Evolutionary conservation across 2,888 invertebrate species (phyloP).

Genomic region (Scotopteryx bipunctaria): DNA sequence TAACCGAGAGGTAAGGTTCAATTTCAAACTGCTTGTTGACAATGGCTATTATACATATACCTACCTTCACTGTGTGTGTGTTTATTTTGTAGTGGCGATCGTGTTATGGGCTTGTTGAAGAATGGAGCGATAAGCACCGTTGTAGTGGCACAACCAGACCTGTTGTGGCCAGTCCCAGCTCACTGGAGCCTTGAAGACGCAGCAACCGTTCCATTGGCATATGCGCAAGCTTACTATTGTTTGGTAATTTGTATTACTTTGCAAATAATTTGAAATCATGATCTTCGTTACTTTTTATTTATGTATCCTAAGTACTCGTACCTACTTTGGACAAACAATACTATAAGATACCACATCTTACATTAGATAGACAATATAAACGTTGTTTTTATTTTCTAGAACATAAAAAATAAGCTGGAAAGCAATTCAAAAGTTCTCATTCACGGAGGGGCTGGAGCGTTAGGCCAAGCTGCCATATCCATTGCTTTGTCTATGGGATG

Average conservation of each 20-base stretch:
- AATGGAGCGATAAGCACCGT: conserved; percentile 79
- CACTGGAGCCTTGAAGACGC: conserved; percentile 88
- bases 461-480: conserved; percentile 62
- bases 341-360: no score
- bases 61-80: no score
- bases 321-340: no score
- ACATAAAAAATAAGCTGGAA: conserved; percentile 31
- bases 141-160: conserved; percentile 73
- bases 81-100: conserved; percentile 53
- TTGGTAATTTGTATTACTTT: conserved; percentile 50
- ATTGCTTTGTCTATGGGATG: conserved; percentile 55
- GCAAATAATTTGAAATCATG: no score
- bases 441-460: conserved; percentile 50
- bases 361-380: no score
- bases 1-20: conserved; percentile 11
- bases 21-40: no score
- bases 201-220: conserved; percentile 89
- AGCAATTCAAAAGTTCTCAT: conserved; percentile 36
- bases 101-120: conserved; percentile 85
- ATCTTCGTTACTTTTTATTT: no score
- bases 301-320: no score
- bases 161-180: conserved; percentile 87
- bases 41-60: no score
- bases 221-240: conserved; percentile 78
- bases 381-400: no score